Percentiles rank a stretch among this genome's conserved stretches.
phyloP scores from a whole-genome alignment of 1,140 invertebrate species.

The Zelostemma sp. region DNA sequence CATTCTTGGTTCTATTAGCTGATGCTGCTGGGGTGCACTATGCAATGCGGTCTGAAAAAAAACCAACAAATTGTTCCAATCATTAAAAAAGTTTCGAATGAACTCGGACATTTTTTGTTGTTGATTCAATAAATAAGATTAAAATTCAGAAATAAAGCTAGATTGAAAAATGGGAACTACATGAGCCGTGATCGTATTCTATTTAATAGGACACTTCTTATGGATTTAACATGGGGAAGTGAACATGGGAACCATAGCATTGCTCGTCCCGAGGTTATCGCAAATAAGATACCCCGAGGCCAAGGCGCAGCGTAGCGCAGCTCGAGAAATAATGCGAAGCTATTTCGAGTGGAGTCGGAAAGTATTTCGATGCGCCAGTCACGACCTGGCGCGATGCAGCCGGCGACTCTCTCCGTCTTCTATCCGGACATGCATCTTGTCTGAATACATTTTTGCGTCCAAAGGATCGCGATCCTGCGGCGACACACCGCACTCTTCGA shows the following conservation, averaged over 20 bases:
- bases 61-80: no score
- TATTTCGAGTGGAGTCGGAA: constrained; percentile 22
- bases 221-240: no score
- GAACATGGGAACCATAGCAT: no score
- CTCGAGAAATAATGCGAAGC: constrained; percentile 26
- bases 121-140: no score
- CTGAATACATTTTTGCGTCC: constrained; percentile 21
- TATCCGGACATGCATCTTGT: constrained; percentile 29
- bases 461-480: constrained; percentile 22
- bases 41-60: constrained; percentile 62
- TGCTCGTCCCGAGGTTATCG: constrained; percentile 15
- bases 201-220: no score
- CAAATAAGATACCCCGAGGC: constrained; percentile 27
- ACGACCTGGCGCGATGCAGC: constrained; percentile 28
- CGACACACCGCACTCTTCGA: constrained; percentile 5
- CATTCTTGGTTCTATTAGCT: constrained; percentile 73
- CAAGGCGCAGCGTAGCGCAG: constrained; percentile 9
- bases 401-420: constrained; percentile 3
- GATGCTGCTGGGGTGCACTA: constrained; percentile 53
- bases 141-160: no score
- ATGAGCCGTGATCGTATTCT: no score
- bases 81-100: no score
- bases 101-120: no score
- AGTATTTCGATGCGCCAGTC: constrained; percentile 39
- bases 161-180: no score